Conservation (phyloP, 2,113 vertebrate genomes). For the Antechinus stuartii region DNA sequence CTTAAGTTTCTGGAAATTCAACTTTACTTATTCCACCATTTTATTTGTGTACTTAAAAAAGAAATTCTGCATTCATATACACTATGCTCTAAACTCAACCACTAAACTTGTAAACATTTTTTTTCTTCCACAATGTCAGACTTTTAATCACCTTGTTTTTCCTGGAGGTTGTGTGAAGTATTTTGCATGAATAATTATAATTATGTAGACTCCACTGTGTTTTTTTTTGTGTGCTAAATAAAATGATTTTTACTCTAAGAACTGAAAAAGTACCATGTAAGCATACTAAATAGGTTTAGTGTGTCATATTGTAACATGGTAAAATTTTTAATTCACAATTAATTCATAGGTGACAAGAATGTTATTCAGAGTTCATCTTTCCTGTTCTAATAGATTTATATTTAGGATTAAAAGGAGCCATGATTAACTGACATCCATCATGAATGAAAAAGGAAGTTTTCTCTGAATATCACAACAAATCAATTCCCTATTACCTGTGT, state of each 20-base stretch:
- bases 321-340: slow-evolving; percentile 63
- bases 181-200: slow-evolving; percentile 71
- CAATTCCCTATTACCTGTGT: slow-evolving; percentile 4
- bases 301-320: slow-evolving; percentile 47
- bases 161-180: slow-evolving; percentile 48
- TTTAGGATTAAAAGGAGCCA: slow-evolving; percentile 36
- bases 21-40: slow-evolving; percentile 12
- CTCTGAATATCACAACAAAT: slow-evolving; percentile 26
- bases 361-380: slow-evolving; percentile 33
- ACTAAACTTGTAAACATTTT: slow-evolving; percentile 36
- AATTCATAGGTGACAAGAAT: slow-evolving; percentile 65
- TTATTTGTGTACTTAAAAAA: slow-evolving; percentile 51
- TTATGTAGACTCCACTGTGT: slow-evolving; percentile 36
- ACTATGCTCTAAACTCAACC: slow-evolving; percentile 43
- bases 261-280: slow-evolving; percentile 51
- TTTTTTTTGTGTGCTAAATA: slow-evolving; percentile 65
- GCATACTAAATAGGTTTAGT: slow-evolving; percentile 49
- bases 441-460: slow-evolving; percentile 53
- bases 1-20: slow-evolving; percentile 25
- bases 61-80: slow-evolving; percentile 39
- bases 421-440: slow-evolving; percentile 34
- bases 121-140: slow-evolving; percentile 10
- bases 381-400: slow-evolving; percentile 51
- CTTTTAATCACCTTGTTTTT: slow-evolving; percentile 67
- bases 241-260: slow-evolving; percentile 69